Evolutionary conservation across 2,113 vertebrate species (phyloP).

Genomic region (Casuarius casuarius): DNA sequence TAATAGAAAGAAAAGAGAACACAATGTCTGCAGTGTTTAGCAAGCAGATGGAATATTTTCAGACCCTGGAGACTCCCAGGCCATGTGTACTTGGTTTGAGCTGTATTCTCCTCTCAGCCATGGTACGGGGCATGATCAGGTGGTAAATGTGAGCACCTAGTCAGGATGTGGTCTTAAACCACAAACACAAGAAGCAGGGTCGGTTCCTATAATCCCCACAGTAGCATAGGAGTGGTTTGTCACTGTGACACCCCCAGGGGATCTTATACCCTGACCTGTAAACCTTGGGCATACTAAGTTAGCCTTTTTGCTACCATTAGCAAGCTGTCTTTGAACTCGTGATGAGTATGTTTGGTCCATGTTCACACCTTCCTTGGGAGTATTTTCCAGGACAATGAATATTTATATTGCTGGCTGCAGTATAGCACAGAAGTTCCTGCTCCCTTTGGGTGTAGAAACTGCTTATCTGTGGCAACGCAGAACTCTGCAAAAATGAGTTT

Average conservation of each 20-base stretch:
- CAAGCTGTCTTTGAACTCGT: accelerated
- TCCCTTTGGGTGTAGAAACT: background rate
- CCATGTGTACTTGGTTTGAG: background rate
- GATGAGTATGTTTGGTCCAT: background rate
- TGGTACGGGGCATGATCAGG: background rate
- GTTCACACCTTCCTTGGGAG: background rate
- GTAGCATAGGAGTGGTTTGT: background rate
- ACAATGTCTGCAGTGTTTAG: background rate
- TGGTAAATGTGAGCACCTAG: background rate
- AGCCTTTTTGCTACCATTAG: background rate
- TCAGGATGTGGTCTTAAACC: background rate
- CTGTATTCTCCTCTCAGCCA: background rate
- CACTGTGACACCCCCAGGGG: background rate
- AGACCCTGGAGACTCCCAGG: background rate
- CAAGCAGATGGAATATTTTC: background rate
- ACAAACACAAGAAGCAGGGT: background rate
- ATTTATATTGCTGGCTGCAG: background rate
- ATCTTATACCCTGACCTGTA: background rate
- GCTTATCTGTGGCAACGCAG: background rate
- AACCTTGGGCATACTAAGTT: background rate
- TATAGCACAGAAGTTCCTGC: background rate
- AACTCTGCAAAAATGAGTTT: background rate
- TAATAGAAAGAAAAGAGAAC: background rate
- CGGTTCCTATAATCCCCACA: background rate
- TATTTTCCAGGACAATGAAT: background rate